phyloP scores from a whole-genome alignment of 37 sponge, comb jelly and placozoan genomes.

The Hormiphora californensis region DNA sequence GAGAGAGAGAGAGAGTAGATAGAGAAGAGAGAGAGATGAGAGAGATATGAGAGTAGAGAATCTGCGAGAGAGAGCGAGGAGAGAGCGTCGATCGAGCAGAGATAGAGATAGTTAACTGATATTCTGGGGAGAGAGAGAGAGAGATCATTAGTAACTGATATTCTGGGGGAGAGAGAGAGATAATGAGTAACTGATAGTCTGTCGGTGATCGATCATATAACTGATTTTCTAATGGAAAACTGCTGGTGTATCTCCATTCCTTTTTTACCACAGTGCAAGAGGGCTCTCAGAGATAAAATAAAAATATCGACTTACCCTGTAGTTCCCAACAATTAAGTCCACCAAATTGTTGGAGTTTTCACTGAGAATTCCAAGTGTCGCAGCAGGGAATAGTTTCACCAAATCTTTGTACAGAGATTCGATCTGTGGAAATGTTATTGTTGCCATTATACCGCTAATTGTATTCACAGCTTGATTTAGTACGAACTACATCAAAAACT shows the following conservation, averaged over 20 bases:
- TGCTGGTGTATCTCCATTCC: too few relatives aligned
- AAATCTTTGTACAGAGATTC: slow-evolving; percentile 7
- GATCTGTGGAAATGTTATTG: too few relatives aligned
- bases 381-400: not conserved
- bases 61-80: not conserved
- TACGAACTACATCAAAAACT: too few relatives aligned
- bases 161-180: not conserved
- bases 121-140: not conserved
- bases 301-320: slow-evolving; percentile 23
- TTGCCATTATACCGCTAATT: too few relatives aligned
- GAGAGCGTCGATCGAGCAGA: not conserved
- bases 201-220: too few relatives aligned
- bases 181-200: not conserved
- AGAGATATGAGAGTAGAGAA: not conserved
- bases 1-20: too few relatives aligned
- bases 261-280: too few relatives aligned
- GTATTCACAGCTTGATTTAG: too few relatives aligned
- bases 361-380: not conserved
- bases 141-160: not conserved
- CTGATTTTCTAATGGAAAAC: too few relatives aligned
- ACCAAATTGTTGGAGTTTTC: slow-evolving; percentile 9
- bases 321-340: not conserved
- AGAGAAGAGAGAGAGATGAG: not conserved
- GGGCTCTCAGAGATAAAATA: too few relatives aligned
- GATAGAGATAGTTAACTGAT: not conserved